Base-by-base conservation (phyloP, 2,113 vertebrate genomes). In the Vulpes vulpes region DNA sequence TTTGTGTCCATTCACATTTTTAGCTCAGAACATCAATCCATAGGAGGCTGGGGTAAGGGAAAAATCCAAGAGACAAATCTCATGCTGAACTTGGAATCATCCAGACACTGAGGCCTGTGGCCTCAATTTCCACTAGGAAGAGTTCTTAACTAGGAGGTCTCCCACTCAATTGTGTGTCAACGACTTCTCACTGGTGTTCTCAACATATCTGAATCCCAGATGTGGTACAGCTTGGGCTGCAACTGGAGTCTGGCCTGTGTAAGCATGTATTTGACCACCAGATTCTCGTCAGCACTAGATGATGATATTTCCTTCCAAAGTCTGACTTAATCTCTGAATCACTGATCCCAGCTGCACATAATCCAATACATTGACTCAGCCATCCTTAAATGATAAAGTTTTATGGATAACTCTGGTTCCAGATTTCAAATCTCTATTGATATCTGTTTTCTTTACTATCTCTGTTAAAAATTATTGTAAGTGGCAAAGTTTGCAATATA, bases 251-350 rank as follows among this genome's bases (percentile, higher is more conserved):
- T 81, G 74, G 60, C 20, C 9, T 55, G n/a, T 23, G 25, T n/a
- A 30, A 2, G 4, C 51, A 11, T 27, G 32, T 51, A 65, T 64
- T 94, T 94, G 88, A 78, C 53, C 25, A 88, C 76, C 32, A 71
- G 43, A 27, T 60, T 14, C 57, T 95, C 76, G 22, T 38, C 4
- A 65, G 57, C 35, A 53, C 9, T 71, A 30, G 16, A 65, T 76
- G 81, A 78, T 78, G n/a, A 89, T 88, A 78, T n/a, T 90, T 90
- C 67, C 86, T 76, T 16, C 53, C 9, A 20, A 92, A 94, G 23
- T 69, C 80, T 90, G 74, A 60, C 38, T 65, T 95, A 60, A 76
- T 57, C 35, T 88, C 59, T 60, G 49, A 96, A 60, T 89, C 71
- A 60, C 55, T 51, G 79, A 76, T 32, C 53, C 53, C 6, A 81